A percentile compares a stretch with the other conserved stretches of the same genome.
These are phyloP conservation scores for Syrista parreyssii DNA, from an alignment of 2,888 invertebrate genomes.

Conservation along the genomic window DNA sequence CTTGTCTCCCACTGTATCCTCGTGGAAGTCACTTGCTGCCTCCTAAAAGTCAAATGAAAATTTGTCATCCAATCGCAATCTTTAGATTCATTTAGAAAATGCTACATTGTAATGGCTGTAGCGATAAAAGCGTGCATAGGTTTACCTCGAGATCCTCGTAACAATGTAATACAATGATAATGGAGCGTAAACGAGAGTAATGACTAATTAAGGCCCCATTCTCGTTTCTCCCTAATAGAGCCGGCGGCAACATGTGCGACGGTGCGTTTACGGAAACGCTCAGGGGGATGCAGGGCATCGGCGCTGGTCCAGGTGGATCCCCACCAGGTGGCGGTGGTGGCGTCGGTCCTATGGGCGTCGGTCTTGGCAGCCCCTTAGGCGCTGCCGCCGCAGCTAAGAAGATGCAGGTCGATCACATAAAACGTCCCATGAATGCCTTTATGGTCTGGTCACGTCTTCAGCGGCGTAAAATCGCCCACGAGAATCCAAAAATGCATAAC, in stretches of 20 bases:
- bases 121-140: too few relatives aligned
- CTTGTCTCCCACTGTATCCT: background rate
- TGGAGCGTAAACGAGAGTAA: too few relatives aligned
- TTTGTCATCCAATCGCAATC: too few relatives aligned
- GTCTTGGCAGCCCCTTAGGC: constrained; percentile 61
- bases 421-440: constrained; percentile 98
- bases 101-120: too few relatives aligned
- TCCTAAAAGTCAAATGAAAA: too few relatives aligned
- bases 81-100: too few relatives aligned
- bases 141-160: too few relatives aligned
- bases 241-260: constrained; percentile 81
- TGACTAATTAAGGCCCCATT: too few relatives aligned
- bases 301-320: constrained; percentile 56
- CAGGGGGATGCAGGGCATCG: constrained; percentile 72
- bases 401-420: constrained; percentile 88
- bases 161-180: too few relatives aligned
- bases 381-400: constrained; percentile 69
- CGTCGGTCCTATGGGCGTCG: constrained; percentile 70
- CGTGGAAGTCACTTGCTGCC: too few relatives aligned
- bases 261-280: constrained; percentile 73
- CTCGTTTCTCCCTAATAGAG: constrained; percentile 67
- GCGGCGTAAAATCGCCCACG: constrained; percentile 94
- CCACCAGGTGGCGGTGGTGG: constrained; percentile 69
- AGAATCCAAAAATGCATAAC: constrained; percentile 99
- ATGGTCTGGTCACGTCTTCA: constrained; percentile 98